Percentiles rank a stretch among this genome's conserved stretches.
These are phyloP conservation scores for Xenopus petersii DNA, from an alignment of 2,797 vertebrate species.

Conservation along the genomic window DNA sequence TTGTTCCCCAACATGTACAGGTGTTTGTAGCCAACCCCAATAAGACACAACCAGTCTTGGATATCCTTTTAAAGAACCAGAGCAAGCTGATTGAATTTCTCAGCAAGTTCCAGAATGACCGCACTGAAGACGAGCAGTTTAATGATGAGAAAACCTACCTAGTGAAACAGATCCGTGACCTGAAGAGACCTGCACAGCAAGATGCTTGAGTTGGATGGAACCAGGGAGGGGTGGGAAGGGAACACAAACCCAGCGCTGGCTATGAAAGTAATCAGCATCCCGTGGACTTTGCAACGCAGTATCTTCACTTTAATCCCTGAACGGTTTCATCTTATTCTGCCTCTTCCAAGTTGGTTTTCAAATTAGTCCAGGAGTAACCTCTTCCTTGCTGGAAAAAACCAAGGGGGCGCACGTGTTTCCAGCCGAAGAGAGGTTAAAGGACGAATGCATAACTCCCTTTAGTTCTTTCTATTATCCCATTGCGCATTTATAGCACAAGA, in stretches of 20 bases:
- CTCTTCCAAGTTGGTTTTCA: conserved; percentile 55
- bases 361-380: conserved; percentile 73
- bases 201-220: conserved; percentile 77
- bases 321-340: conserved; percentile 70
- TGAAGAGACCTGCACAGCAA: conserved; percentile 91
- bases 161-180: conserved; percentile 97
- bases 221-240: conserved; percentile 58
- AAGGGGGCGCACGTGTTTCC: conserved; percentile 18
- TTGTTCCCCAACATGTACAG: conserved; percentile 59
- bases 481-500: conserved; percentile 75
- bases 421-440: conserved; percentile 26
- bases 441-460: conserved; percentile 32
- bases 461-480: conserved; percentile 64
- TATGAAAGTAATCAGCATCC: conserved; percentile 76
- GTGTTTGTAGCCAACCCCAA: conserved; percentile 97
- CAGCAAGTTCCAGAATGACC: conserved; percentile 97
- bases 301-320: conserved; percentile 79
- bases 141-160: conserved; percentile 98
- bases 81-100: conserved; percentile 95
- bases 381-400: conserved; percentile 74
- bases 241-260: conserved; percentile 79
- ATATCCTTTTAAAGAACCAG: conserved; percentile 97
- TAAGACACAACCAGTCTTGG: conserved; percentile 94
- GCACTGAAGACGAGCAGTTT: conserved; percentile 95
- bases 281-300: conserved; percentile 67